These are phyloP conservation scores for Mesochorus sp. DNA, from an alignment of 2,888 invertebrate species.

Conservation along the genomic window DNA sequence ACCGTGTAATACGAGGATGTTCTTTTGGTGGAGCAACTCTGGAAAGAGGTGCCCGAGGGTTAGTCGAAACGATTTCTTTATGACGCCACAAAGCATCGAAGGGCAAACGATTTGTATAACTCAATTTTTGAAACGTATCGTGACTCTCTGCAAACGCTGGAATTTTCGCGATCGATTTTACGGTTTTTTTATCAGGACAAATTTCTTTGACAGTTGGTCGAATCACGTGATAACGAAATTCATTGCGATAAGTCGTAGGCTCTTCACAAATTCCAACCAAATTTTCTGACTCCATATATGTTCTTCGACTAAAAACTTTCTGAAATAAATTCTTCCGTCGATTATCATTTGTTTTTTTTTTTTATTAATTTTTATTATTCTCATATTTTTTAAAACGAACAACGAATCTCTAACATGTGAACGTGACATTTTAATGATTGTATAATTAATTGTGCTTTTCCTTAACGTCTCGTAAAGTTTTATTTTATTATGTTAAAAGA, in stretches of 20 bases:
- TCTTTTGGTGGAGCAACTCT: background rate
- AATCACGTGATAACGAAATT: slow-evolving; percentile 28
- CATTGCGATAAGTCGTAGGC: slow-evolving; percentile 49
- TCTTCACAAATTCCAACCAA: slow-evolving; percentile 41
- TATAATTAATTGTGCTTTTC: no score
- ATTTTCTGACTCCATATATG: slow-evolving; percentile 14
- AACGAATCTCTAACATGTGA: no score
- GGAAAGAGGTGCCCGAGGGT: slow-evolving; percentile 68
- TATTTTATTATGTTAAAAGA: no score
- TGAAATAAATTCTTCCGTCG: background rate
- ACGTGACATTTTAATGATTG: no score
- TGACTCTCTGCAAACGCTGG: slow-evolving; percentile 44
- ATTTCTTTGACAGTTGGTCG: background rate
- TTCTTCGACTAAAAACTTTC: background rate
- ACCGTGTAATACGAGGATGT: background rate
- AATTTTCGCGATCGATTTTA: background rate
- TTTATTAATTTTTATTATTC: background rate
- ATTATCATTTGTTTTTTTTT: background rate
- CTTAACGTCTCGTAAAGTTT: no score
- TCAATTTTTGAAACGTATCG: slow-evolving; percentile 62
- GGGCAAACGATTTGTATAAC: slow-evolving; percentile 66
- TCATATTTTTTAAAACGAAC: no score
- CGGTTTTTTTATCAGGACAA: background rate
- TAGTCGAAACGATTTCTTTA: slow-evolving; percentile 74
- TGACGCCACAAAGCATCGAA: slow-evolving; percentile 76